phyloP scores from a whole-genome alignment of 2,888 invertebrate species.

The Coelopa pilipes region DNA sequence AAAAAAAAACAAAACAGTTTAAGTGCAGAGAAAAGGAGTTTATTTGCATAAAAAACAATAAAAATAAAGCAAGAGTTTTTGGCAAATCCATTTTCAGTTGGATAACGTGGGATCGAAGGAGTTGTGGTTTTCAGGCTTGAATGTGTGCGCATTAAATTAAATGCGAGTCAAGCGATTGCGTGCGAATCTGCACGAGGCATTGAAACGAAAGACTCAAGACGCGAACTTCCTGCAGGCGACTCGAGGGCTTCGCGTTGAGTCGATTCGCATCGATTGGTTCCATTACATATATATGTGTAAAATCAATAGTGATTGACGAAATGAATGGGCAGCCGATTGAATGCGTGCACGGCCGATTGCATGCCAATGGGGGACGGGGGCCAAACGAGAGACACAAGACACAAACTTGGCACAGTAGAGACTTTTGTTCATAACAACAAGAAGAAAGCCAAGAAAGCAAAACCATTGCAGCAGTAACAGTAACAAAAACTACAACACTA shows the following conservation, averaged over 20 bases:
- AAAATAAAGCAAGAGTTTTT: no score
- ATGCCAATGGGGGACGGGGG: neutral
- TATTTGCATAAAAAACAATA: no score
- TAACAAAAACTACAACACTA: no score
- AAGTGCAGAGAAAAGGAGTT: neutral
- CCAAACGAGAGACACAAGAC: slow-evolving; percentile 49
- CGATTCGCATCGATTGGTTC: no score
- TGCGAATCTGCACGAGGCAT: neutral
- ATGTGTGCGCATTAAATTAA: no score
- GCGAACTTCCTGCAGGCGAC: neutral
- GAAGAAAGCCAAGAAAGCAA: slow-evolving; percentile 5
- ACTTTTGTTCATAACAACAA: neutral
- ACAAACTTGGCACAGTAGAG: slow-evolving; percentile 48
- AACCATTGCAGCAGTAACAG: neutral
- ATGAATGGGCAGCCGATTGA: no score
- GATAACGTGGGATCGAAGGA: neutral
- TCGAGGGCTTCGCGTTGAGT: neutral
- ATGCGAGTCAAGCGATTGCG: neutral
- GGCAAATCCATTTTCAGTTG: no score
- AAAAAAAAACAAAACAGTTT: neutral
- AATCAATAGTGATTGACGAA: no score
- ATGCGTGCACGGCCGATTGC: neutral
- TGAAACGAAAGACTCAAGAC: slow-evolving; percentile 14
- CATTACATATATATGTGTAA: no score
- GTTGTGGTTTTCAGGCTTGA: no score